Percentiles rank a stretch among this genome's conserved stretches.
phyloP scores from a whole-genome alignment of 1,140 invertebrate genomes.

The Melipona quadrifasciata region DNA sequence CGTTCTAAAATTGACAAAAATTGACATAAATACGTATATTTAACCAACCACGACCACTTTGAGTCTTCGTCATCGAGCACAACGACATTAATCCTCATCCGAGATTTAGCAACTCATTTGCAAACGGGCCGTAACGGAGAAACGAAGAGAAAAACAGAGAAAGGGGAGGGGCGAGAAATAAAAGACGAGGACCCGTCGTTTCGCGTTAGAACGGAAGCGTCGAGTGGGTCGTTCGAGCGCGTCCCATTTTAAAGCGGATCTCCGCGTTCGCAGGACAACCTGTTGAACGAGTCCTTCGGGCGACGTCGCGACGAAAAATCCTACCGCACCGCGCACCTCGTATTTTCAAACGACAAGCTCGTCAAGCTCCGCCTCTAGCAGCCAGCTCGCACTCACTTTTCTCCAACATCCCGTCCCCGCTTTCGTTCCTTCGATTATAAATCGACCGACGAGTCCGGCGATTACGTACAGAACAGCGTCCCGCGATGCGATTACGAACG shows the following conservation, averaged over 20 bases:
- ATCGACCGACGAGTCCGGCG: no score
- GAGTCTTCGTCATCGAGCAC: no score
- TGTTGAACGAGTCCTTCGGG: conserved; percentile 60
- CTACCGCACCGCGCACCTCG: neutral
- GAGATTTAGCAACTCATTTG: neutral
- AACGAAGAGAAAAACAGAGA: neutral
- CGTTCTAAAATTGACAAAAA: no score
- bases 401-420: conserved; percentile 72
- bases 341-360: neutral
- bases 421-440: neutral
- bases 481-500: conserved; percentile 11
- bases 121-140: neutral
- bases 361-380: no score
- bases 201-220: neutral
- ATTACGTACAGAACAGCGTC: conserved; percentile 5
- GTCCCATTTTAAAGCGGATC: conserved; percentile 12
- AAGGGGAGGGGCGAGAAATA: neutral
- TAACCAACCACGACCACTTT: no score
- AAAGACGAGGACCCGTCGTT: neutral
- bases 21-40: no score
- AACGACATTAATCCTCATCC: neutral
- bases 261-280: conserved; percentile 54
- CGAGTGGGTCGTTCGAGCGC: neutral
- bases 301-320: neutral
- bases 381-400: conserved; percentile 77